A percentile compares a stretch with the other conserved stretches of the same genome.
Evolutionary conservation across 1,140 invertebrate species (phyloP).

Genomic region (Pemphigus obesinymphae): DNA sequence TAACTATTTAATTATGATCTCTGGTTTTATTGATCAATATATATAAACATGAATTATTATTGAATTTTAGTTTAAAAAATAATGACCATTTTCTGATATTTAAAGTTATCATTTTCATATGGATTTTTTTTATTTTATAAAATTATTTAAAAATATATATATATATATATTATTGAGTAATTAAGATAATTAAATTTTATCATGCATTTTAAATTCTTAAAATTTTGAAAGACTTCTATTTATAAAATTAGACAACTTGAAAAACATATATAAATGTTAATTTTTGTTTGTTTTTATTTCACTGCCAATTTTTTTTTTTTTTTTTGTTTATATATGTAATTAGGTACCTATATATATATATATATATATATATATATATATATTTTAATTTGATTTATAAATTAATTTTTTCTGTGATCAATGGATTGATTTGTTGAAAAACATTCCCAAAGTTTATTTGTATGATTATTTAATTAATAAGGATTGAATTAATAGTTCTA

Average conservation of each 20-base stretch:
- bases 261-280: neutral
- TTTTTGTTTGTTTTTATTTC: neutral
- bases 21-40: conserved; percentile 7
- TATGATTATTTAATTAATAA: neutral
- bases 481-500: neutral
- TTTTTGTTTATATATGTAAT: neutral
- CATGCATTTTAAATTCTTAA: neutral
- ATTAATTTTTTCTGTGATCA: conserved; percentile 4
- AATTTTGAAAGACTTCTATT: neutral
- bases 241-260: neutral
- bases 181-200: neutral
- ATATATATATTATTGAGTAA: neutral
- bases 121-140: neutral
- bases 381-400: neutral
- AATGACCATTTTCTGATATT: neutral
- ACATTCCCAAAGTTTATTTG: conserved; percentile 28
- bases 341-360: too few relatives aligned
- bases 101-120: neutral
- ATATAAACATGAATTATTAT: conserved; percentile 1
- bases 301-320: conserved; percentile 12
- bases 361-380: neutral
- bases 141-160: too few relatives aligned
- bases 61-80: neutral
- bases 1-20: conserved; percentile 22
- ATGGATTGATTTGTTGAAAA: neutral